A percentile compares a stretch with the other conserved stretches of the same genome.
These are phyloP conservation scores for Hofmannophila pseudospretella DNA, from an alignment of 2,888 invertebrate species.

Conservation along the genomic window DNA sequence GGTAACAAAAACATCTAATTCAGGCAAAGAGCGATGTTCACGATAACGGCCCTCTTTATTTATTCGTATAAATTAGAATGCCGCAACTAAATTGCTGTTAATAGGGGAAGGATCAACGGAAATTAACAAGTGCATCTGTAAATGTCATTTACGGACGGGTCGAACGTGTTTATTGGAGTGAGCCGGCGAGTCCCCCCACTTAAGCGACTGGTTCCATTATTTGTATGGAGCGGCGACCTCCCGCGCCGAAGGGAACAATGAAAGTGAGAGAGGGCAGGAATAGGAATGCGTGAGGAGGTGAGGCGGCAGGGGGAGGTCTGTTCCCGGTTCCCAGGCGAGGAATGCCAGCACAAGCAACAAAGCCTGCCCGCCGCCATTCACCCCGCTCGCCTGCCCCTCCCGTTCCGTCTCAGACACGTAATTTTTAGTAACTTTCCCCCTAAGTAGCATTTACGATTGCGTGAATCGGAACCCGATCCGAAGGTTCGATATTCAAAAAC, in stretches of 20 bases:
- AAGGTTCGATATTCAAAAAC: constrained; percentile 47
- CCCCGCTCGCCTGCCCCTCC: constrained; percentile 45
- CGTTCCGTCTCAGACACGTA: constrained; percentile 51
- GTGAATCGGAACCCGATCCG: constrained; percentile 31
- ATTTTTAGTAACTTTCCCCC: constrained; percentile 64
- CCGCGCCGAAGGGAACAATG: constrained; percentile 74
- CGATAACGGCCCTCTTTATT: background rate
- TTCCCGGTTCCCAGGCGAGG: constrained; percentile 76
- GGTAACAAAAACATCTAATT: constrained; percentile 2
- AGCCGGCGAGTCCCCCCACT: constrained; percentile 45
- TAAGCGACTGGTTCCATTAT: constrained; percentile 64
- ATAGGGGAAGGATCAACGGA: constrained; percentile 4
- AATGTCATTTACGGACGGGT: constrained; percentile 60
- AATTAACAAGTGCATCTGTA: constrained; percentile 53
- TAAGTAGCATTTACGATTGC: constrained; percentile 49
- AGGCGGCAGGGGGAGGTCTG: constrained; percentile 37
- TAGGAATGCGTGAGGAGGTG: constrained; percentile 48
- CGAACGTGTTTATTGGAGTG: constrained; percentile 62
- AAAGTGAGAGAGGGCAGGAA: constrained; percentile 76
- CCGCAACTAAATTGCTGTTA: constrained; percentile 6
- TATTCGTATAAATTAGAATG: constrained; percentile 16
- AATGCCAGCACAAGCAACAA: constrained; percentile 75
- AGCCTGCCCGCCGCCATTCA: constrained; percentile 73
- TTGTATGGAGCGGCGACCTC: constrained; percentile 67
- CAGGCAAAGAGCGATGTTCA: no score